Evolutionary conservation across 2,888 invertebrate species (phyloP), one percentile per base, ranked within the genome.

Genomic region (Cephus rjabovi): DNA sequence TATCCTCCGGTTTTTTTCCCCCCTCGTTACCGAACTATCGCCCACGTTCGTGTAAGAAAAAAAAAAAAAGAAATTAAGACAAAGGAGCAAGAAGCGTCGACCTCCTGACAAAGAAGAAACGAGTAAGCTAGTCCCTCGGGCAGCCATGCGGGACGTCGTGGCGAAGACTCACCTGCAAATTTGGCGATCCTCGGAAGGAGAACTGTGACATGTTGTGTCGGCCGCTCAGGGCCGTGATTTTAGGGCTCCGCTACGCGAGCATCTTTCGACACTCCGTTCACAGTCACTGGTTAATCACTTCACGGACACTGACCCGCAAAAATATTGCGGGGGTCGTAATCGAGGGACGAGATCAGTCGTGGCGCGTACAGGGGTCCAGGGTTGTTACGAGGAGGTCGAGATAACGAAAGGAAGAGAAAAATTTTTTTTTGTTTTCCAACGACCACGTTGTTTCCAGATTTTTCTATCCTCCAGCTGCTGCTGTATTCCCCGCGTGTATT

Each of bases 201-300:
- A 94, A 94, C 93, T 94, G 94, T 94, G 94, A 94, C 94, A 94
- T 94, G 93, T 91, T 94, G 93, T 92, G 93, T 92, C 92, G 93
- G 93, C 93, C 93, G 92, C 92, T 90, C 81, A 91, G 91, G 90
- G 89, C 90, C 89, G 87, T 86, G 87, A 88, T 88, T 85, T 79
- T 88, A 88, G 88, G 82, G 86, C 87, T 81, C 90, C 88, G 89
- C 90, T 91, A 91, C 89, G 89, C 91, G 86, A 90, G 87, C 91
- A 91, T 91, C 86, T 85, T 90, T 87, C 84, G 83, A 79, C 77
- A 71, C 77, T 80, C 75, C 77, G 77, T 12, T 77, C 83, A 79
- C 75, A 80, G 76, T 79, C 82, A 78, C 81, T 77, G 35, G 75
- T 15, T 69, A 74, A 77, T 76, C 79, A 78, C 76, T 76, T 77